Evolutionary conservation across 2,888 invertebrate species (phyloP).

Genomic region (Campoletis raptor): DNA sequence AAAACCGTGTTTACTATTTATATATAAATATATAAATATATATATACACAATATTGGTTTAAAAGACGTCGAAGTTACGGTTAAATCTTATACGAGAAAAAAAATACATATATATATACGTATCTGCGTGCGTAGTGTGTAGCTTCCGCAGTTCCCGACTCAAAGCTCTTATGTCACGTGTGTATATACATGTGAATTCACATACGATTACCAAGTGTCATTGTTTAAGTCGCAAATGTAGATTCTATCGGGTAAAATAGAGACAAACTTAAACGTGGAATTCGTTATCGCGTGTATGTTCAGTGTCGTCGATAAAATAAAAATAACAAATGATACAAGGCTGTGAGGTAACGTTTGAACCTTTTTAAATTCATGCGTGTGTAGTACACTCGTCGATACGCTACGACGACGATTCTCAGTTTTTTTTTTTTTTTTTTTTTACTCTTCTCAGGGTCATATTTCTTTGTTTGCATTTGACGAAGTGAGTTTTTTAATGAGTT

Average conservation of each 20-base stretch:
- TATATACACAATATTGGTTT: conserved; percentile 4
- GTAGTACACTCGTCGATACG: background rate
- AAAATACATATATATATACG: conserved; percentile 9
- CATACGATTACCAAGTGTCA: conserved; percentile 45
- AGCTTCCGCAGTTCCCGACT: conserved; percentile 31
- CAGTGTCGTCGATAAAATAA: conserved; percentile 17
- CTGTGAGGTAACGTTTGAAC: conserved; percentile 15
- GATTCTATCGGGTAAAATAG: conserved; percentile 54
- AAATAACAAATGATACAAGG: conserved; percentile 38
- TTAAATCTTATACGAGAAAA: background rate
- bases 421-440: background rate
- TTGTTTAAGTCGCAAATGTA: conserved; percentile 54
- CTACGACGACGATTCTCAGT: background rate
- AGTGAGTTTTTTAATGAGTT: background rate
- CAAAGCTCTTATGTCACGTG: conserved; percentile 56
- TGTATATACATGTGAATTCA: background rate
- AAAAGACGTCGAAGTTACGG: conserved; percentile 25
- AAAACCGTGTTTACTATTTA: conserved; percentile 16
- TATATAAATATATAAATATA: conserved; percentile 4
- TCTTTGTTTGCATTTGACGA: conserved; percentile 22
- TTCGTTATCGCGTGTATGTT: conserved; percentile 52
- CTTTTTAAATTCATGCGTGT: conserved; percentile 22
- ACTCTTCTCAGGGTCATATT: conserved; percentile 28
- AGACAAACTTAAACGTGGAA: conserved; percentile 44
- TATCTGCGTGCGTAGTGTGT: background rate